Evolutionary conservation across 2,113 vertebrate genomes (phyloP).

Genomic region (Verasper variegatus): DNA sequence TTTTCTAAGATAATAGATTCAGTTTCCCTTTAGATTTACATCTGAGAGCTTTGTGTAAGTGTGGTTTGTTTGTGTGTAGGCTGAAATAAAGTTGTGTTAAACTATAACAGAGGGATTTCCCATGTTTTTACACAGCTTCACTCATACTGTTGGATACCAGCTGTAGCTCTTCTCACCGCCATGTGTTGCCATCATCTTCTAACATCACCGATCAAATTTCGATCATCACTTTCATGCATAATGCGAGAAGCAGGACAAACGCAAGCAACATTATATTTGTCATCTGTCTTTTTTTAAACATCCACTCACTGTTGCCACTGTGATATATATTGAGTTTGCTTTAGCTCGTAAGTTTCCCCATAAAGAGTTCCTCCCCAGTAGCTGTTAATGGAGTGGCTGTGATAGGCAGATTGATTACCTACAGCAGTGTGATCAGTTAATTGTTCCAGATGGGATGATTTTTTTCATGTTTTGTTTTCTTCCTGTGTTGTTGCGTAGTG

Average conservation of each 20-base stretch:
- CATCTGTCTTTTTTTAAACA: no score
- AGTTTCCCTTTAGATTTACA: not conserved
- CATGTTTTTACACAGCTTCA: not conserved
- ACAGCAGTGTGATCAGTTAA: conserved; percentile 28
- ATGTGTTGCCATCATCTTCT: not conserved
- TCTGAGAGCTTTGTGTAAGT: not conserved
- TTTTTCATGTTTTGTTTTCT: conserved; percentile 15
- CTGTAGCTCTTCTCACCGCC: not conserved
- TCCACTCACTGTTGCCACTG: not conserved
- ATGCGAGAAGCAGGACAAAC: no score
- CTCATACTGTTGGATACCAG: not conserved
- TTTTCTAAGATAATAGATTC: not conserved
- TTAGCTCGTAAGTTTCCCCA: not conserved
- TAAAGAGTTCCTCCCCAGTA: not conserved
- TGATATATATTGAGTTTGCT: conserved; percentile 2
- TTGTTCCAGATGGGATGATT: conserved; percentile 27
- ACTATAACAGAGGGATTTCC: no score
- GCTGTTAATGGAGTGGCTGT: conserved; percentile 13
- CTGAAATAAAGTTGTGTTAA: no score
- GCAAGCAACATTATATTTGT: no score
- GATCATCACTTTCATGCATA: no score
- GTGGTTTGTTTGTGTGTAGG: not conserved
- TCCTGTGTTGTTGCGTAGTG: conserved; percentile 19
- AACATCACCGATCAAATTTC: no score
- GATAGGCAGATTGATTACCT: conserved; percentile 22